Conservation (phyloP, 1,140 invertebrate genomes). For the Aphaenogaster ashmeadi region DNA sequence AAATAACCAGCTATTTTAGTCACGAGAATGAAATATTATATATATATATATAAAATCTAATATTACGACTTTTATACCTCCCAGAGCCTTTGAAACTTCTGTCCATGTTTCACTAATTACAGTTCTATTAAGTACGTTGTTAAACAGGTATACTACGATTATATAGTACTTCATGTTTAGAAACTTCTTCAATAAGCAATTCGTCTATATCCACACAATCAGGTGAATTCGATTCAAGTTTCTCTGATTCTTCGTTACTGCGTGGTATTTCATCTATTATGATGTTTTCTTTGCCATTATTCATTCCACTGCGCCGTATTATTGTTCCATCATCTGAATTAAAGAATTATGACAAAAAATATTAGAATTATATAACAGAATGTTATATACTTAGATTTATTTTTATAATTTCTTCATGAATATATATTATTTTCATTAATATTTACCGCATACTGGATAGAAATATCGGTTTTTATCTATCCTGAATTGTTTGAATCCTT, state of each 20-base stretch:
- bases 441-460: background rate
- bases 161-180: background rate
- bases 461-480: background rate
- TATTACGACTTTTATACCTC: background rate
- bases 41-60: background rate
- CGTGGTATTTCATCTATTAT: background rate
- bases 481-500: too few species aligned
- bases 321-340: background rate
- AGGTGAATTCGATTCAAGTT: background rate
- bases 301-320: background rate
- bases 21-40: too few species aligned
- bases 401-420: background rate
- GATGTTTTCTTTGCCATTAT: background rate
- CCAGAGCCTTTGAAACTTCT: background rate
- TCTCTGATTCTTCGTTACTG: background rate
- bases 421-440: background rate
- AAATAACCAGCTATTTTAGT: too few species aligned
- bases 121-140: background rate
- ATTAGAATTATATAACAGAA: too few species aligned
- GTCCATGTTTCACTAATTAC: background rate
- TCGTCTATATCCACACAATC: background rate
- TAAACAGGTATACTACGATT: background rate
- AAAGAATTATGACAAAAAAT: background rate
- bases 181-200: background rate
- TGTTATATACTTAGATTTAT: background rate